Evolutionary conservation across 1,140 invertebrate species (phyloP), one percentile per base, ranked within the genome.

Genomic region (Cherax quadricarinatus): DNA sequence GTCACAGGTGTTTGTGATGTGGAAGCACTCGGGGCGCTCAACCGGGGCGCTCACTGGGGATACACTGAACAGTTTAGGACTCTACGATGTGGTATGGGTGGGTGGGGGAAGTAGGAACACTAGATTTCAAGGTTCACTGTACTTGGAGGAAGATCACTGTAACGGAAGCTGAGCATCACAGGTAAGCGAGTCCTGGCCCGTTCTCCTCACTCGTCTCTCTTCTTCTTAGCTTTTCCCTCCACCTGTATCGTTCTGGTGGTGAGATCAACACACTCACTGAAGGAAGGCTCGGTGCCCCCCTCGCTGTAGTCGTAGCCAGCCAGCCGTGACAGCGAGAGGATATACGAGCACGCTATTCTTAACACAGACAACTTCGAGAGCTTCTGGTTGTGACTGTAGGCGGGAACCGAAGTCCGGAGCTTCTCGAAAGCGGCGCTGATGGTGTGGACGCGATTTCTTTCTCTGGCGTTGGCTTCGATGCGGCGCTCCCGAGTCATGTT

Each of bases 371-470:
- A n/a, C 24, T 99, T 99, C 0, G 98, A 98, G 10, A 99, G 96
- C 95, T 99, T 98, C 94, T 99, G 98, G 94, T 98, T 98, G 95
- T 98, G 97, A n/a, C 51, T 41, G 60, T 70, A 30, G 10, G 95
- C 94, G 0, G 98, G 98, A 18, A 99, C 97, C 0, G 98, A 96
- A 66, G 96, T 96, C 62, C 98, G 96, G 1, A 99, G 95, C 0
- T 97, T 98, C 87, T 99, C 98, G 95, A 99, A 99, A 0, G 98
- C 98, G 0, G 98, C 98, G 94, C 98, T 98, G 92, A 99, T 99
- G 0, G 98, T 99, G 95, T 99, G 98, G 1, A 99, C 98, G 75
- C 98, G 96, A 12, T 98, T 98, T 62, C 98, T 95, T 95, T 99
- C 98, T 2, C 98, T 96, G 0, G 98, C 98, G 94, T 99, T 99